Percentiles rank a stretch among this genome's conserved stretches.
These are phyloP conservation scores for Novumbra hubbsi DNA, from an alignment of 2,797 vertebrate species.

Conservation along the genomic window DNA sequence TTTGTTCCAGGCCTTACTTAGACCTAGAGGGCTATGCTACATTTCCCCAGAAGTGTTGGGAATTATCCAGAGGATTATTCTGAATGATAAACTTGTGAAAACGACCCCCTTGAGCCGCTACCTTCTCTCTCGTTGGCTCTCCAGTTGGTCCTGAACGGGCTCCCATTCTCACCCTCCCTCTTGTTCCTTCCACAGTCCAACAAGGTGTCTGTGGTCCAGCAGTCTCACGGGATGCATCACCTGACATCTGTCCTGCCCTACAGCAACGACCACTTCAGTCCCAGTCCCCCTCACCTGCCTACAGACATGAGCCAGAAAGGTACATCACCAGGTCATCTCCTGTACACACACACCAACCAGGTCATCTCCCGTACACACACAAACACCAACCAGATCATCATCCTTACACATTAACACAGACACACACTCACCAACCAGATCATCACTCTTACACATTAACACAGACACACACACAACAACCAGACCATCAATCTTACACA, in stretches of 20 bases:
- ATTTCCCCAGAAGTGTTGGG: background rate
- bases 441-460: constrained; percentile 21
- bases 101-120: too few relatives aligned
- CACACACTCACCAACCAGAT: constrained; percentile 22
- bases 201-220: constrained; percentile 96
- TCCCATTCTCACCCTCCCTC: background rate
- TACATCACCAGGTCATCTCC: constrained; percentile 55
- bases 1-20: constrained; percentile 40
- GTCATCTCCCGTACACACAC: constrained; percentile 12
- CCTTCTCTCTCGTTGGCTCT: too few relatives aligned
- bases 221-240: constrained; percentile 90
- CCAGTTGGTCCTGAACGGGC: too few relatives aligned
- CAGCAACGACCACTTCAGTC: constrained; percentile 95
- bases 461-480: constrained; percentile 16
- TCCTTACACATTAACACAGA: too few relatives aligned
- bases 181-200: constrained; percentile 82
- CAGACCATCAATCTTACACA: constrained; percentile 19
- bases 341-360: constrained; percentile 14
- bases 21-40: constrained; percentile 1
- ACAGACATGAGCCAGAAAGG: constrained; percentile 98
- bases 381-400: background rate
- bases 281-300: constrained; percentile 85
- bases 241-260: constrained; percentile 92
- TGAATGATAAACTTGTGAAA: background rate
- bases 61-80: too few relatives aligned